phyloP scores from a whole-genome alignment of 2,888 invertebrate genomes.

The Doris montereyensis region DNA sequence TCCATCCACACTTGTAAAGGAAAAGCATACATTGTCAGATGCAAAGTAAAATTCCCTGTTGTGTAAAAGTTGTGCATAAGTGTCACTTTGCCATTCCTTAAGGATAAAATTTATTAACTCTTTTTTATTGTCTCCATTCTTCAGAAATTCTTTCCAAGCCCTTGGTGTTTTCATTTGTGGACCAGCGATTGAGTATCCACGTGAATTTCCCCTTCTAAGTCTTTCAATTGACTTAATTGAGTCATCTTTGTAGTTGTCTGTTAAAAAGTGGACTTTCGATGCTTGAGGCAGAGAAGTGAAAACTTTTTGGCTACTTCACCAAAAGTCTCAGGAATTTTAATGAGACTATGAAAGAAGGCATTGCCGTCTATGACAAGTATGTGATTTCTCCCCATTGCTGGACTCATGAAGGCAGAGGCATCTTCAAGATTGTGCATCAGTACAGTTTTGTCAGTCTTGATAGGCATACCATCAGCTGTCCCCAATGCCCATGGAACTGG shows the following conservation, averaged over 20 bases:
- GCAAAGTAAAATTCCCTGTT: too few relatives aligned
- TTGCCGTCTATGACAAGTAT: too few relatives aligned
- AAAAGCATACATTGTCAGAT: too few relatives aligned
- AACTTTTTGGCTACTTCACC: constrained; percentile 13
- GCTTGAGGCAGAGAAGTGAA: constrained; percentile 8
- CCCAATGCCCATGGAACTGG: too few relatives aligned
- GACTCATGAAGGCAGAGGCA: constrained; percentile 13
- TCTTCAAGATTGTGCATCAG: constrained; percentile 6
- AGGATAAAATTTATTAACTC: constrained; percentile 20
- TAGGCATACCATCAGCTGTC: too few relatives aligned
- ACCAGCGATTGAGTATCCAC: too few relatives aligned
- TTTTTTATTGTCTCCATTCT: constrained; percentile 1
- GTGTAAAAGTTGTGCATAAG: too few relatives aligned
- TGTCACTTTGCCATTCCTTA: too few relatives aligned
- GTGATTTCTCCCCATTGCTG: too few relatives aligned
- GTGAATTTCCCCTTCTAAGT: constrained; percentile 4
- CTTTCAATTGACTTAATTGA: constrained; percentile 20
- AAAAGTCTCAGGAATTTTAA: constrained; percentile 6
- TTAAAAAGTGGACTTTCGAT: constrained; percentile 7
- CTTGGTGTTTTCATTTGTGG: too few relatives aligned
- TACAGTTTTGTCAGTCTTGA: constrained; percentile 7
- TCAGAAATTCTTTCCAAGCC: too few relatives aligned
- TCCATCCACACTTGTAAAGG: too few relatives aligned
- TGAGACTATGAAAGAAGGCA: constrained; percentile 5
- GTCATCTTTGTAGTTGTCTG: constrained; percentile 14